These are phyloP conservation scores for Aythya baeri DNA, from an alignment of 2,113 vertebrate species.

Conservation along the genomic window DNA sequence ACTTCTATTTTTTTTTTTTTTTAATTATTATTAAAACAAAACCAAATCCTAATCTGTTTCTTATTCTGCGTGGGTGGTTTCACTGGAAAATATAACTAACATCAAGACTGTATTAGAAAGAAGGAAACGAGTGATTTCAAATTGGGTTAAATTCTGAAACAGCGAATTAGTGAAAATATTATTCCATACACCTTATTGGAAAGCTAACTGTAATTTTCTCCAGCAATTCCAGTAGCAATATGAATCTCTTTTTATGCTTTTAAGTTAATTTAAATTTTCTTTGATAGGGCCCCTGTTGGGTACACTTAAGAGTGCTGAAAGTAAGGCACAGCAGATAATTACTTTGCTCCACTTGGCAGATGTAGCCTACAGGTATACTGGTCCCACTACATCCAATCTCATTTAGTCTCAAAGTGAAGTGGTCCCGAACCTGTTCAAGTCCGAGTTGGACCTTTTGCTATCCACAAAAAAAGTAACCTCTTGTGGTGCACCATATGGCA, in stretches of 20 bases:
- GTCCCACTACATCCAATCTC: background rate
- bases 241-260: background rate
- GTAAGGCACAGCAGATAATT: background rate
- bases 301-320: background rate
- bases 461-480: background rate
- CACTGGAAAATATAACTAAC: background rate
- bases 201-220: background rate
- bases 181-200: background rate
- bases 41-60: background rate
- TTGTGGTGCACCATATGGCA: background rate
- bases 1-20: background rate
- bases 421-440: background rate
- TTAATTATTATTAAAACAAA: background rate
- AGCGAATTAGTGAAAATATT: background rate
- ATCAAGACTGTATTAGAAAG: background rate
- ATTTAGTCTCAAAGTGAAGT: background rate
- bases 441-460: background rate
- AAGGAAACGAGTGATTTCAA: background rate
- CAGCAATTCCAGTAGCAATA: background rate
- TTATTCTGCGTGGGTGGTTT: background rate
- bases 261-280: background rate
- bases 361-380: background rate
- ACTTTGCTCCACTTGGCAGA: background rate
- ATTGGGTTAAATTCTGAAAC: background rate
- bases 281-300: background rate